Evolutionary conservation across 2,888 invertebrate species (phyloP), one percentile per base, ranked within the genome.

Genomic region (Carterocephalus palaemon): DNA sequence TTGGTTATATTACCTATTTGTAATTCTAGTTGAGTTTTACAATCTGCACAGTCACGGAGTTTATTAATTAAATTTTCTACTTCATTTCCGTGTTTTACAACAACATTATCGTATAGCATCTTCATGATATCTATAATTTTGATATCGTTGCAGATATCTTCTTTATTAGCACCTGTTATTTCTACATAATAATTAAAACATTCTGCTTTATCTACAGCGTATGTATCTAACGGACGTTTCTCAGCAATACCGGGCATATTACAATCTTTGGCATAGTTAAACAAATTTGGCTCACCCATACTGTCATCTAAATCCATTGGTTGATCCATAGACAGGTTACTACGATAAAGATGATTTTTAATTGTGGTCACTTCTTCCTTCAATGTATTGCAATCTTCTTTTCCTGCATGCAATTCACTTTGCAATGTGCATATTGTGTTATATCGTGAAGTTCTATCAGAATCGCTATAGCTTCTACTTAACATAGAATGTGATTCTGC

Each of bases 341-440:
- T 76, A 19, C 67, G 65, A 26, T 83, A 78, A 22, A 84, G 65
- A 49, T 84, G 81, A 43, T 74, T 75, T 64, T 81, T 84, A n/a
- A 86, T 83, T 4, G 75, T 79, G 6, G 68, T 73, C 2, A 84
- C 77, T 56, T 81, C 78, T 60, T 84, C 76, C 37, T 77, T 77
- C n/a, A 85, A 59, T 53, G 70, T 75, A 47, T 74, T 75, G 49
- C 84, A 86, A 47, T 83, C 84, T 68, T 83, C 75, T 57, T 69
- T 67, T 3, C 84, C 76, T 2, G 81, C 85, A 31, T 75, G 64
- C 28, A 86, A 56, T 55, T 86, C 81, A 56, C 64, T 79, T 63
- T 79, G 83, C 34, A 86, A 60, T 0, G 82, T 81, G 48, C 75
- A 76, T 32, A 85, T 78, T 60, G 80, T 84, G 48, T 80, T 81